A percentile compares a stretch with the other conserved stretches of the same genome.
phyloP scores from a whole-genome alignment of 2,113 vertebrate species.

The Pagrus major region DNA sequence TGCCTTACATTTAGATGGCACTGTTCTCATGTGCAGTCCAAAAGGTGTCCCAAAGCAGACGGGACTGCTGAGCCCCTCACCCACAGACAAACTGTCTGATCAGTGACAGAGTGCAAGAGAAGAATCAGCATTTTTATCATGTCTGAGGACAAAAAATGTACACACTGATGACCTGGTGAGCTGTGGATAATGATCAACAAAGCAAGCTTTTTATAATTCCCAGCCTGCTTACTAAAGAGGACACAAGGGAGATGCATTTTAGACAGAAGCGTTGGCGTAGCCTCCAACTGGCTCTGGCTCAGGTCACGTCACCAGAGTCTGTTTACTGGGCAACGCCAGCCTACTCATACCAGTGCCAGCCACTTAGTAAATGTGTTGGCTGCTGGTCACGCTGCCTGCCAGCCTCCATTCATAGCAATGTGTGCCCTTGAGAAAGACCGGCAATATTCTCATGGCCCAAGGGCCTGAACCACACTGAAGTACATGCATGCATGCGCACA shows the following conservation, averaged over 20 bases:
- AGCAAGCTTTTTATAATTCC: slow-evolving; percentile 19
- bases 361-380: slow-evolving; percentile 78
- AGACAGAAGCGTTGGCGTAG: slow-evolving; percentile 29
- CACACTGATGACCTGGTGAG: not conserved
- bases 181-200: slow-evolving; percentile 31
- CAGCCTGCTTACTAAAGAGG: slow-evolving; percentile 30
- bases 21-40: slow-evolving; percentile 15
- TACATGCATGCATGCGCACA: slow-evolving; percentile 45
- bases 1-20: slow-evolving; percentile 41
- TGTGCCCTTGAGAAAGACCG: slow-evolving; percentile 72
- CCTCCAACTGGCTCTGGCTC: slow-evolving; percentile 71
- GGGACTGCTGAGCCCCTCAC: not conserved
- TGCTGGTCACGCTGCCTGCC: slow-evolving; percentile 71
- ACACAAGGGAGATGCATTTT: slow-evolving; percentile 39
- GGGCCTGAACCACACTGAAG: slow-evolving; percentile 42
- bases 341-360: slow-evolving; percentile 74
- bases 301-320: slow-evolving; percentile 74
- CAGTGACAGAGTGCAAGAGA: not conserved
- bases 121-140: not conserved
- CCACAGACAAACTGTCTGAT: not conserved
- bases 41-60: not conserved
- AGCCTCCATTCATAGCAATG: slow-evolving; percentile 78
- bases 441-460: slow-evolving; percentile 74
- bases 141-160: not conserved
- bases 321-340: slow-evolving; percentile 76